A percentile compares a stretch with the other conserved stretches of the same genome.
These are phyloP conservation scores for Cephus pygmeus DNA, from an alignment of 2,888 invertebrate genomes.

Conservation along the genomic window DNA sequence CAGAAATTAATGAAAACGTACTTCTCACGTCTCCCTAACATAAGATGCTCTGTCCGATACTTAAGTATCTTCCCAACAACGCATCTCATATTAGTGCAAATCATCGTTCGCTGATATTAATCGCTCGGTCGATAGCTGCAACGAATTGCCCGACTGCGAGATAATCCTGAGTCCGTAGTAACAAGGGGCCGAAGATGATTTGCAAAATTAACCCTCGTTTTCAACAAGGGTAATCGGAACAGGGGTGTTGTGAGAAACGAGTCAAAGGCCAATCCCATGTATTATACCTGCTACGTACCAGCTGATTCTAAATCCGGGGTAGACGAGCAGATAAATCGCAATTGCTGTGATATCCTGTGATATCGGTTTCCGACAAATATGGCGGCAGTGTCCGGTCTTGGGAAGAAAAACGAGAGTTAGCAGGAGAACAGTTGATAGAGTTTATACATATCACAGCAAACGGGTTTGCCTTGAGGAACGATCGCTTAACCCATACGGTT, in stretches of 20 bases:
- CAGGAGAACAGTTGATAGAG: not conserved
- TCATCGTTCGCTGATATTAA: constrained; percentile 37
- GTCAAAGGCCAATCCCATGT: not conserved
- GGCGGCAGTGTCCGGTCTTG: not conserved
- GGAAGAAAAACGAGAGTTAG: not conserved
- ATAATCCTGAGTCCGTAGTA: constrained; percentile 55
- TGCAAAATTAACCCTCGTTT: constrained; percentile 59
- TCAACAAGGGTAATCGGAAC: not conserved
- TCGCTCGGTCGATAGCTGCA: constrained; percentile 31
- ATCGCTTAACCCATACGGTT: not conserved
- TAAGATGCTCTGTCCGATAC: not conserved
- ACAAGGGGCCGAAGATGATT: constrained; percentile 55
- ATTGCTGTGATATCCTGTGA: not conserved
- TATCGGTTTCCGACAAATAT: not conserved
- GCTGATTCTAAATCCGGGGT: not conserved
- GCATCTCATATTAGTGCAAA: constrained; percentile 29
- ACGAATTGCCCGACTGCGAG: constrained; percentile 29
- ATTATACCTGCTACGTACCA: not conserved
- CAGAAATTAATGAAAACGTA: not conserved
- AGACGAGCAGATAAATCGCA: not conserved
- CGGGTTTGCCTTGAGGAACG: not conserved
- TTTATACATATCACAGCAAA: not conserved
- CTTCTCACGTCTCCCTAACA: not conserved
- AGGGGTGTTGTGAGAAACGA: not conserved
- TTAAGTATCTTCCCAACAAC: not conserved